Evolutionary conservation across 2,797 vertebrate species (phyloP), one percentile per base, ranked within the genome.

Genomic region (Pangasius macronema): DNA sequence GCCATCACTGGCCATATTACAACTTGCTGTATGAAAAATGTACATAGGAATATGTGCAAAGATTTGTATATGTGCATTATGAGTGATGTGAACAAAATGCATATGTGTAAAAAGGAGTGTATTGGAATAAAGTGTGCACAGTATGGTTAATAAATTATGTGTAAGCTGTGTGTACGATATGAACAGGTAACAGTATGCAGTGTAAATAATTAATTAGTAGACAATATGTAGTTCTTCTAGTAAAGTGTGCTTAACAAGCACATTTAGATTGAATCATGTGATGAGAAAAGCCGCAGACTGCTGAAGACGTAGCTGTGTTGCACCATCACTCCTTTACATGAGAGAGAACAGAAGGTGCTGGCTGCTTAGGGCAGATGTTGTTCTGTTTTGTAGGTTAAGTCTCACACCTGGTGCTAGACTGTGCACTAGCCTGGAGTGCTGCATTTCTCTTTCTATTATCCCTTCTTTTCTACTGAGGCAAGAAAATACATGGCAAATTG

Each of bases 401-500:
- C 89, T 94, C 91, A 95, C 94, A 96, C 94, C 94, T 95, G 94
- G 91, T 94, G 93, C 91, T 90, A 92, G 91, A 87, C 89, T 51
- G 68, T 89, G 84, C 63, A 83, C 92, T 93, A 89, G 91, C 61
- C 91, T 93, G 93, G 93, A 95, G 94, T 94, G 93, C 91, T 67
- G 24, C 8, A 70, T 82, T 51, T 68, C 82, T 88, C 83, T 65
- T 85, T 85, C 85, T 77, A 42, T 36, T 83, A 46, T 88, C 6
- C 11, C 3, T 82, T 57, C 9, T 81, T 68, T 68, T 63, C 33
- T 63, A 55, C 39, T 42, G 16, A 30, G 39, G 46, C 39, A 65
- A 82, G 76, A 80, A 67, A 88, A 61, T 57, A 68, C 73, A 39
- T 73, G 61, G 68, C 27, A 85, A 75, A 87, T 88, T 86, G 57